Evolutionary conservation across 2,888 invertebrate species (phyloP), one percentile per base, ranked within the genome.

Genomic region (Noctua janthe): DNA sequence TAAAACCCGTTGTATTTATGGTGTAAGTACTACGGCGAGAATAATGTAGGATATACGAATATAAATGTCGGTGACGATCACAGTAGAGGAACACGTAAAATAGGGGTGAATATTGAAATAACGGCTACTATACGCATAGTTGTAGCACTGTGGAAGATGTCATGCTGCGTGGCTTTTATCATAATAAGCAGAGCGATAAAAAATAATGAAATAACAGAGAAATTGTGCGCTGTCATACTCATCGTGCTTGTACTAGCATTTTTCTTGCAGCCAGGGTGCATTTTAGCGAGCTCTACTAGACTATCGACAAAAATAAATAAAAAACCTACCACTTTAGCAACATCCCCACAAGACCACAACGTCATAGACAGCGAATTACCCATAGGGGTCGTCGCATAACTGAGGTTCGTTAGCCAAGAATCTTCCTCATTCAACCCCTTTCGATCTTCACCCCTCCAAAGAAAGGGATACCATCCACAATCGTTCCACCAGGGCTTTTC

Each of bases 401-500:
- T 90, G 6, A 92, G 90, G 35, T 83, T 90, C 0, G 92, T 91
- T 0, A 87, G 82, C 95, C 94, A 95, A 13, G 56, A 71, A 43
- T 94, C 92, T 1, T 92, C 91, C 1, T 81, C 74, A 0, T 69
- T 49, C 0, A 94, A 72, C 0, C 29, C 77, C 43, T 54, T 73
- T 64, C 77, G 89, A 56, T 94, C 94, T 20, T 89, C 92, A 0
- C 78, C 83, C 20, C 74, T 91, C 95, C 95, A 95, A 0, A 94
- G 8, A 29, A 94, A 93, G 95, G 95, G n/a, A 5, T 47, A 67
- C 74, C 54, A 77, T 4, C 7, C 23, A 23, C 2, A 17, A 1
- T n/a, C 49, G 5, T 49, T 49, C 98, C 98, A 98, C 98, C 98
- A 98, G 2, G 95, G 95, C 1, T 95, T 90, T 0, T 97, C 96